These are phyloP conservation scores for Prorops nasuta DNA, from an alignment of 1,140 invertebrate species.

Conservation along the genomic window DNA sequence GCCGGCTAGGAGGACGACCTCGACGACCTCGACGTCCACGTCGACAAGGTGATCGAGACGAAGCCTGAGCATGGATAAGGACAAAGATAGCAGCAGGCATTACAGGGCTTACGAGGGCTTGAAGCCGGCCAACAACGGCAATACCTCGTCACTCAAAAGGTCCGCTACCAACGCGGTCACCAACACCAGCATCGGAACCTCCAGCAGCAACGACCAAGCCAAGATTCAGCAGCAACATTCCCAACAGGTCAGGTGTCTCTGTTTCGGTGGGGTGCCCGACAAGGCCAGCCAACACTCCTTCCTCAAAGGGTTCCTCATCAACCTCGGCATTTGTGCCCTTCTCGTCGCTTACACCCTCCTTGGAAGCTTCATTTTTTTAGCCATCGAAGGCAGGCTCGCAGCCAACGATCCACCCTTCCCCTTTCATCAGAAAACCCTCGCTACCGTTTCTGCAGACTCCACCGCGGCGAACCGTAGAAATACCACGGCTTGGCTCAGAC, in stretches of 20 bases:
- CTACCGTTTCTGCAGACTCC: slow-evolving; percentile 60
- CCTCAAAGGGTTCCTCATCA: slow-evolving; percentile 74
- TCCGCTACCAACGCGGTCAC: slow-evolving; percentile 3
- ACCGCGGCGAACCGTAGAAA: slow-evolving; percentile 50
- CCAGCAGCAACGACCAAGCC: slow-evolving; percentile 17
- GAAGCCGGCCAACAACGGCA: slow-evolving; percentile 55
- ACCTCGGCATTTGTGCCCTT: slow-evolving; percentile 83
- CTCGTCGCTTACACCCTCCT: slow-evolving; percentile 87
- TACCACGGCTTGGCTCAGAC: slow-evolving; percentile 47
- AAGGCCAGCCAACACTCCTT: slow-evolving; percentile 66
- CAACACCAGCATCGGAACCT: slow-evolving; percentile 1
- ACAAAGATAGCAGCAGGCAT: slow-evolving; percentile 45
- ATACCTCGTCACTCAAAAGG: slow-evolving; percentile 55
- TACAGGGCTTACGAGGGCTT: slow-evolving; percentile 52
- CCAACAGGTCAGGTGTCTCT: slow-evolving; percentile 61
- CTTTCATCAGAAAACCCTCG: slow-evolving; percentile 66
- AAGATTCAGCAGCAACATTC: slow-evolving; percentile 22
- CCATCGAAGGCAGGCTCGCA: slow-evolving; percentile 78
- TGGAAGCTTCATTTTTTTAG: slow-evolving; percentile 89
- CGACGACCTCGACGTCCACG: no score
- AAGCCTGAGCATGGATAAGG: slow-evolving; percentile 41
- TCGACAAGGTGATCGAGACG: no score
- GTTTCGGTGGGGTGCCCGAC: slow-evolving; percentile 63
- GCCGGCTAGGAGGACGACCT: no score
- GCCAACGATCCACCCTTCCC: slow-evolving; percentile 40